Percentiles rank a stretch among this genome's conserved stretches.
These are phyloP conservation scores for Dermolepida albohirtum DNA, from an alignment of 2,888 invertebrate genomes.

Conservation along the genomic window DNA sequence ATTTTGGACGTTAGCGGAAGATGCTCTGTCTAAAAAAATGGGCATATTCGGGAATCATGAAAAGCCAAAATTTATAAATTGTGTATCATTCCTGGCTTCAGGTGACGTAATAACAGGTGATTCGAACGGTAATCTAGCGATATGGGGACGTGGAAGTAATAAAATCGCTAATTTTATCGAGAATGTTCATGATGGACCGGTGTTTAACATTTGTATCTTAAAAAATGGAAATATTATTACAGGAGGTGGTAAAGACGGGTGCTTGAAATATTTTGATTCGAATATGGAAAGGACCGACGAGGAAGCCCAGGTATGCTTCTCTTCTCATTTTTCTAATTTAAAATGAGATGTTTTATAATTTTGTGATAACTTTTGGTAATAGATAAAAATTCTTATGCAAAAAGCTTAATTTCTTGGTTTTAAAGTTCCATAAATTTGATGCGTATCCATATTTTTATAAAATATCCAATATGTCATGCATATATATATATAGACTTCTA, in stretches of 20 bases:
- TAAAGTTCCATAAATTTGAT: too few relatives aligned
- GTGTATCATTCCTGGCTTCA: conserved; percentile 85
- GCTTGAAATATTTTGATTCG: conserved; percentile 80
- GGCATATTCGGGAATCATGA: conserved; percentile 91
- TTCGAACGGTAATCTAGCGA: conserved; percentile 88
- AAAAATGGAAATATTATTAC: conserved; percentile 87
- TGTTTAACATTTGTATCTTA: conserved; percentile 84
- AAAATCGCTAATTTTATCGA: conserved; percentile 79
- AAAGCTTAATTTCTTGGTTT: too few relatives aligned
- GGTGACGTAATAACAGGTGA: conserved; percentile 89
- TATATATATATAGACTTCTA: too few relatives aligned
- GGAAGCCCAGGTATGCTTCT: conserved; percentile 77
- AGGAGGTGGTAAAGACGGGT: conserved; percentile 85
- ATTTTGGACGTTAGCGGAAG: conserved; percentile 88
- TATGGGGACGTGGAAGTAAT: conserved; percentile 91
- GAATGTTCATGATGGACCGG: conserved; percentile 85
- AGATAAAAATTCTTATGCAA: too few relatives aligned
- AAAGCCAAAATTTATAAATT: conserved; percentile 93
- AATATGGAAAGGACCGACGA: conserved; percentile 74
- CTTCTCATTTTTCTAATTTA: too few relatives aligned
- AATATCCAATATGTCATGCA: too few relatives aligned
- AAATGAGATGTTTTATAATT: too few relatives aligned
- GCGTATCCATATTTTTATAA: too few relatives aligned
- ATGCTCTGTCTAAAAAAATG: conserved; percentile 85
- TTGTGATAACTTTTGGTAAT: too few relatives aligned